phyloP scores from a whole-genome alignment of 1,140 invertebrate species.

The Bombus polaris region DNA sequence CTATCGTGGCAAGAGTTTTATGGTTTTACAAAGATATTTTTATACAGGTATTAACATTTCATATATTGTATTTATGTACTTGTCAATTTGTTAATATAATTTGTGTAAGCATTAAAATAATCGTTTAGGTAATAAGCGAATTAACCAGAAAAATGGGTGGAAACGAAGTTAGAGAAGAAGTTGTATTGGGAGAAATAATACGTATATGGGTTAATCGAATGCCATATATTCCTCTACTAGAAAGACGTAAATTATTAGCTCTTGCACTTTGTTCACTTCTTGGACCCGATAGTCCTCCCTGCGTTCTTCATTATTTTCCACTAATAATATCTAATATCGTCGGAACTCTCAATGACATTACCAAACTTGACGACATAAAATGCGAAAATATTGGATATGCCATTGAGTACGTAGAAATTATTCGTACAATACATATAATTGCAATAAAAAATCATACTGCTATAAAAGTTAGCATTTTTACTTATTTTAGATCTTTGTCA shows the following conservation, averaged over 20 bases:
- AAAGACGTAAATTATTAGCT: slow-evolving; percentile 90
- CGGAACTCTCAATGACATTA: slow-evolving; percentile 94
- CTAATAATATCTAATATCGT: slow-evolving; percentile 90
- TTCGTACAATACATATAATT: not conserved
- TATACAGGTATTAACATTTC: slow-evolving; percentile 82
- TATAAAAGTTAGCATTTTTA: slow-evolving; percentile 18
- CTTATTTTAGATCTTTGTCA: slow-evolving; percentile 79
- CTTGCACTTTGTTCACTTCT: slow-evolving; percentile 92
- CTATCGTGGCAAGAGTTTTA: slow-evolving; percentile 89
- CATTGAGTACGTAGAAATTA: slow-evolving; percentile 85
- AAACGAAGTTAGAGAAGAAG: slow-evolving; percentile 82
- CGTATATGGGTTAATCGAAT: slow-evolving; percentile 92
- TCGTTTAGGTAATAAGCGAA: slow-evolving; percentile 83
- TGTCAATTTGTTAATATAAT: not conserved
- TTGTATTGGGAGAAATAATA: slow-evolving; percentile 87
- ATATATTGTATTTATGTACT: not conserved
- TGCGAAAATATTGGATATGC: slow-evolving; percentile 87
- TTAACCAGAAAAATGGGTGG: slow-evolving; percentile 74
- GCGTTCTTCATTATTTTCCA: slow-evolving; percentile 88
- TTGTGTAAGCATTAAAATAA: slow-evolving; percentile 18
- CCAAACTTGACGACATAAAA: slow-evolving; percentile 88
- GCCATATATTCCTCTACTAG: slow-evolving; percentile 89
- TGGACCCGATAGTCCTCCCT: slow-evolving; percentile 85
- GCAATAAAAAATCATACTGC: not conserved
- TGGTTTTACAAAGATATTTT: slow-evolving; percentile 89